Base-by-base conservation (phyloP, 2,888 invertebrate genomes). In the Spialia ferax region DNA sequence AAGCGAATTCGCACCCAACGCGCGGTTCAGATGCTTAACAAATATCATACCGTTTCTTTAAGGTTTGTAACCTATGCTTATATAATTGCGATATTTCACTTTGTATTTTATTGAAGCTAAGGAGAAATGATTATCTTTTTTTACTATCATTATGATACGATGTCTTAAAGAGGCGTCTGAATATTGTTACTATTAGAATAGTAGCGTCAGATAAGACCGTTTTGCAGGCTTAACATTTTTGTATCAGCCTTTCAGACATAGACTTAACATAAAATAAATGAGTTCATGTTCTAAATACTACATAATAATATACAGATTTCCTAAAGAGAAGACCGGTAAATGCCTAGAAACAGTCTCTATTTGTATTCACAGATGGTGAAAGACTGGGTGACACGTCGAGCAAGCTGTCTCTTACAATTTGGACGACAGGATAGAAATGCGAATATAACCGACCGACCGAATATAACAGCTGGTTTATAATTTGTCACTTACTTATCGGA, bases 391-490 rank as follows among this genome's bases (percentile, higher is more conserved):
- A 70, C 73, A 79, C 80, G 84, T 75, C 68, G 79, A 80, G 63
- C 75, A 82, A 79, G 74, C 81, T 80, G 84, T 86, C 85, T 79
- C 74, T 77, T 73, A 74, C 82, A 80, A 85, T 87, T 85, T 84
- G 81, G 74, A 73, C 76, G 81, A 81, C 76, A 79, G 75, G 77
- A 80, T 79, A 76, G 80, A 84, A 83, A 86, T 79, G 45, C 72
- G n/a, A n/a, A n/a, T n/a, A n/a, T n/a, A 45, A 45, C 52, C 63
- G 55, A 29, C 29, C 55, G 63, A 54, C 64, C 57, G 35, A 45
- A 63, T 48, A 48, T n/a, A n/a, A 10, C 8, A 15, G 15, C 18
- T 15, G 10, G 48, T 20, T 48, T 48, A 20, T 18, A 48, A n/a
- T 42, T 42, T 42, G 15, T n/a, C 15, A 15, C 10, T 29, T 29